Conservation (phyloP, 1,140 invertebrate species). For the Metopolophium dirhodum region DNA sequence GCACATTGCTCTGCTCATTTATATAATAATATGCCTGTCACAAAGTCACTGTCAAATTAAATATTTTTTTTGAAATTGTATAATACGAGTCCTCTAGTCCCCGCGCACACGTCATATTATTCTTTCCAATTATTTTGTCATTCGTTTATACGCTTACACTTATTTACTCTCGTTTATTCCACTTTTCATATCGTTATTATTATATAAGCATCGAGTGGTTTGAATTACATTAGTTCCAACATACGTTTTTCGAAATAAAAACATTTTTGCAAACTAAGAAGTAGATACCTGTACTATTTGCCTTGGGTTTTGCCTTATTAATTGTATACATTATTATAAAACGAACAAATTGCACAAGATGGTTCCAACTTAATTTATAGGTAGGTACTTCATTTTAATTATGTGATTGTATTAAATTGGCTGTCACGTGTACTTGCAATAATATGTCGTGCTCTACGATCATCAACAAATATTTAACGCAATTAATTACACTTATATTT, state of each 20-base stretch:
- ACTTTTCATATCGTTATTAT: background rate
- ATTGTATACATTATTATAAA: background rate
- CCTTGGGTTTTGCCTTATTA: background rate
- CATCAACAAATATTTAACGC: too few species aligned
- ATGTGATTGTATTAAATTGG: background rate
- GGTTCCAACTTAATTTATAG: background rate
- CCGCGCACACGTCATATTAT: background rate
- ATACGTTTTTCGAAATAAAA: background rate
- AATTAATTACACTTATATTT: too few species aligned
- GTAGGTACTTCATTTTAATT: background rate
- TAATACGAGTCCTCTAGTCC: background rate
- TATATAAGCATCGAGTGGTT: background rate
- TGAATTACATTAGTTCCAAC: background rate
- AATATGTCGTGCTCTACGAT: too few species aligned
- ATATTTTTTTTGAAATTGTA: background rate
- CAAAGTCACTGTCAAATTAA: slow-evolving; percentile 2
- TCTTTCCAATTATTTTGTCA: background rate
- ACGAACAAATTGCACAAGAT: background rate
- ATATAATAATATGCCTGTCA: background rate
- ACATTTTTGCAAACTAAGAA: background rate
- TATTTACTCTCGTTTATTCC: background rate
- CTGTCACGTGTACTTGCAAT: background rate
- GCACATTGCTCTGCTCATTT: background rate
- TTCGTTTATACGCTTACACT: background rate
- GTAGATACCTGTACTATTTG: background rate